Conservation (phyloP, 2,888 invertebrate species). For the Epinotia brunnichana region DNA sequence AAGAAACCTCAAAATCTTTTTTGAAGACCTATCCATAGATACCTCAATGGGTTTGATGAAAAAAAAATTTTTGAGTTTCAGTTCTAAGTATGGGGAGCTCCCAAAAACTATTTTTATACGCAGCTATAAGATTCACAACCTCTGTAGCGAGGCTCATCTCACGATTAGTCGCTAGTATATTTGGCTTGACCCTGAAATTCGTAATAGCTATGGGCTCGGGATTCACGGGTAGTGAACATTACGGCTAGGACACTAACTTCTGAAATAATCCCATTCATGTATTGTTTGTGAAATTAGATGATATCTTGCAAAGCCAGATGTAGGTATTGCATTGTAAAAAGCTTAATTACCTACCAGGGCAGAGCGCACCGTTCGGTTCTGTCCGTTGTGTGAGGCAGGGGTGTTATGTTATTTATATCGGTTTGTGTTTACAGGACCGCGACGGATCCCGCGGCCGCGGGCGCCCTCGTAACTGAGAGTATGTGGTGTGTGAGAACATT, state of each 20-base stretch:
- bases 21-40: no score
- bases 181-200: neutral
- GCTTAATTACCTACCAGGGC: neutral
- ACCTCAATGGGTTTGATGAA: no score
- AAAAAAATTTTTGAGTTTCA: no score
- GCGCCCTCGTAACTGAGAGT: constrained; percentile 76
- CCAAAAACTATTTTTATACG: no score
- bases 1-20: no score
- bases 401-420: neutral
- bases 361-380: neutral
- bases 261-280: neutral
- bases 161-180: neutral
- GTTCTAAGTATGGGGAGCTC: no score
- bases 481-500: constrained; percentile 64
- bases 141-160: neutral
- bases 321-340: no score
- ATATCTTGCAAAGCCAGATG: no score
- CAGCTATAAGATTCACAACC: neutral
- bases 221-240: neutral
- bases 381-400: neutral
- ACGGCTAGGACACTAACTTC: neutral
- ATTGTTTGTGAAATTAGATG: no score
- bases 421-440: constrained; percentile 64
- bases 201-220: neutral
- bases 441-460: constrained; percentile 79